Conservation (phyloP, 2,113 vertebrate species). For the Hystrix brachyura region DNA sequence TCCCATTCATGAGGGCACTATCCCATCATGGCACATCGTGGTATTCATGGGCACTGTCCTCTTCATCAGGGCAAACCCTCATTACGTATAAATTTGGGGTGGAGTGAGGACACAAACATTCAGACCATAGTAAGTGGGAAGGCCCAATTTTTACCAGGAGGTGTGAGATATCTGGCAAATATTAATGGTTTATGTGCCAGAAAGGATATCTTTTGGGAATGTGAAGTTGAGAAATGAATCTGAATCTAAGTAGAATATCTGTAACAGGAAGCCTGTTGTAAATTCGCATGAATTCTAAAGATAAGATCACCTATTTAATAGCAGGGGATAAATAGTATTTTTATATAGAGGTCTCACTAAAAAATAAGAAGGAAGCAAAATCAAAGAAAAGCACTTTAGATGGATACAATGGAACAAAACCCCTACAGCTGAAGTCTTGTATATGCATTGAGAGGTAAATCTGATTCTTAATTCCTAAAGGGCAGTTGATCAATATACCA, state of each 20-base stretch:
- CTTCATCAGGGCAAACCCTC: neutral
- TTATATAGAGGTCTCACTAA: neutral
- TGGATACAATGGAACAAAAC: neutral
- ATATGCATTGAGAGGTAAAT: constrained; percentile 20
- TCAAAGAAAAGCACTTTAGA: neutral
- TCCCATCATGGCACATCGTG: neutral
- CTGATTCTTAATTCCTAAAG: constrained; percentile 52
- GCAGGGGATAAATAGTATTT: neutral
- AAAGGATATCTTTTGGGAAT: neutral
- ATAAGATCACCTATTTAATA: constrained; percentile 40
- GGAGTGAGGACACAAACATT: neutral
- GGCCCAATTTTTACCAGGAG: constrained; percentile 29
- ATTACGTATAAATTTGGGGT: neutral
- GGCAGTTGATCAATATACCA: neutral
- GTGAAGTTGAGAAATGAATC: neutral
- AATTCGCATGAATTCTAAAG: constrained; percentile 37
- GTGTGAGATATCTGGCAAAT: constrained; percentile 35
- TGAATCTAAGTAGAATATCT: constrained; percentile 15
- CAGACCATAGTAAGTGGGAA: neutral
- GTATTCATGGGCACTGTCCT: neutral
- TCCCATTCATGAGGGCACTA: neutral
- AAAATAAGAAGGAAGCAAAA: constrained; percentile 38
- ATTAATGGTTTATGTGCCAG: constrained; percentile 9
- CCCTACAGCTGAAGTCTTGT: neutral
- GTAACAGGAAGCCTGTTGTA: constrained; percentile 10